Percentiles rank a stretch among this genome's conserved stretches.
Evolutionary conservation across 2,113 vertebrate genomes (phyloP).

Genomic region (Pimephales promelas): DNA sequence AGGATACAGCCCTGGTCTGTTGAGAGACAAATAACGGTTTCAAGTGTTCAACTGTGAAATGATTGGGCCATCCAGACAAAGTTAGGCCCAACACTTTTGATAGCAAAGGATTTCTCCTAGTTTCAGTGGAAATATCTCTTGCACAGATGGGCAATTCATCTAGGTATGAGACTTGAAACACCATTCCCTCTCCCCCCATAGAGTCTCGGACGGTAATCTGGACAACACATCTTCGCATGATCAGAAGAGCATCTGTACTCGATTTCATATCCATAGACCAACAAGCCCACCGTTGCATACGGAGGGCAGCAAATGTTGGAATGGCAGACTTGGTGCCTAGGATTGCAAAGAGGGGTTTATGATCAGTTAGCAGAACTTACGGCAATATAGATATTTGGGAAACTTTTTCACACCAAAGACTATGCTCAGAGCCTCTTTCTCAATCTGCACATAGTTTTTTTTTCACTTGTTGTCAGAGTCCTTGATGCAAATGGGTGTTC

Average conservation of each 20-base stretch:
- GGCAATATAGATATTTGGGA: not conserved
- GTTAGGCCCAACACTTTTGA: too few species aligned
- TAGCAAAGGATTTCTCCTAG: too few species aligned
- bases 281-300: slow-evolving; percentile 33
- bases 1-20: too few species aligned
- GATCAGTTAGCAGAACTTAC: not conserved
- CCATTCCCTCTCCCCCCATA: not conserved
- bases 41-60: too few species aligned
- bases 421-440: not conserved
- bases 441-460: not conserved
- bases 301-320: slow-evolving; percentile 13
- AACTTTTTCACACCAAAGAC: not conserved
- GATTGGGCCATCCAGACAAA: too few species aligned
- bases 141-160: too few species aligned
- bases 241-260: slow-evolving; percentile 23
- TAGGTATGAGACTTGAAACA: too few species aligned
- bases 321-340: not conserved
- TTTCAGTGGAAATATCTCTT: too few species aligned
- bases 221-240: slow-evolving; percentile 37
- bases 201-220: not conserved
- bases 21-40: too few species aligned
- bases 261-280: slow-evolving; percentile 35
- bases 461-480: not conserved
- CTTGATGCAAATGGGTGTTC: not conserved
- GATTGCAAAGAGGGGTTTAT: not conserved